A percentile compares a stretch with the other conserved stretches of the same genome.
Conservation (phyloP, 2,888 invertebrate species). For the Lasioglossum marginatum region DNA sequence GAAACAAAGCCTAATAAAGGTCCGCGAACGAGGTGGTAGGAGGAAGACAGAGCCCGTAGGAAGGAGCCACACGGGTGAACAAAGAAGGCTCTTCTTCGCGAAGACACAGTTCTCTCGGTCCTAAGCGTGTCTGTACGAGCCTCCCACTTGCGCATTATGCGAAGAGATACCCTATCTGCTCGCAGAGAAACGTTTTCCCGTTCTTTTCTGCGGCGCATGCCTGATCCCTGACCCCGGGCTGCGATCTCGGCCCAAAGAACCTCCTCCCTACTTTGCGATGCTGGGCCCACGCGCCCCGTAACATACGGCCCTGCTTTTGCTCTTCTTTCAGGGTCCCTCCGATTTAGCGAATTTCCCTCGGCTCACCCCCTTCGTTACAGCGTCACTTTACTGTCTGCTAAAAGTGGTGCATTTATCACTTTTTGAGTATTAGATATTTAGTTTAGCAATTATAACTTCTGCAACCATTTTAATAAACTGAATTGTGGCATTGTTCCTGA, state of each 20-base stretch:
- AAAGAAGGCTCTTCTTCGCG: conserved; percentile 44
- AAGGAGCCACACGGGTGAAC: background rate
- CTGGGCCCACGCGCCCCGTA: conserved; percentile 56
- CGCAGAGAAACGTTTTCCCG: conserved; percentile 73
- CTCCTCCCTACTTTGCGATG: conserved; percentile 23
- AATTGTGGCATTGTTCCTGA: background rate
- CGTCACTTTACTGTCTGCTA: background rate
- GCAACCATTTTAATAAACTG: background rate
- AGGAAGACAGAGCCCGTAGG: conserved; percentile 13
- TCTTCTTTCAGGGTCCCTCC: conserved; percentile 14
- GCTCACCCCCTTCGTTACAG: background rate
- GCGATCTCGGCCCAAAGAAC: conserved; percentile 34
- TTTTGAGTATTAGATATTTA: too few relatives aligned
- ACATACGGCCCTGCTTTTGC: conserved; percentile 26
- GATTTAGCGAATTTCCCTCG: background rate
- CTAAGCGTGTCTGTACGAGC: conserved; percentile 55
- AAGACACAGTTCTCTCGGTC: conserved; percentile 34
- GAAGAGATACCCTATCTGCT: conserved; percentile 77
- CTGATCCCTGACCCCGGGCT: conserved; percentile 79
- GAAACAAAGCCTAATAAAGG: conserved; percentile 72
- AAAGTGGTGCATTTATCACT: background rate
- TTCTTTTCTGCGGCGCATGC: conserved; percentile 70
- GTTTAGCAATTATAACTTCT: too few relatives aligned
- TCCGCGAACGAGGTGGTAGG: conserved; percentile 28
- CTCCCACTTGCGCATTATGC: conserved; percentile 80